These are phyloP conservation scores for Cebus imitator DNA, from an alignment of 2,113 vertebrate genomes.

Conservation along the genomic window DNA sequence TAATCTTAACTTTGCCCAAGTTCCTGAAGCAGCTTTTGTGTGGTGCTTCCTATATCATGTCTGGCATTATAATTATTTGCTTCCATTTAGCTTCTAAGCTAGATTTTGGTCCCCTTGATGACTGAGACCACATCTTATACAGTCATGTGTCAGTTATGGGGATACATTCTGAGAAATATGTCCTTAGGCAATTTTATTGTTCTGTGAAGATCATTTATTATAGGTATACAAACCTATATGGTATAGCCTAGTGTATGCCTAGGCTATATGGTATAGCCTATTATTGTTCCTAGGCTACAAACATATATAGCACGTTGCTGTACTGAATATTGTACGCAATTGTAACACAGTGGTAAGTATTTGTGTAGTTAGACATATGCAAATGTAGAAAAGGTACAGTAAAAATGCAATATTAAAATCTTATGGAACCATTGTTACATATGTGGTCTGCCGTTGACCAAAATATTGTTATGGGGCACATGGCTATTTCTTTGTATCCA, in stretches of 20 bases:
- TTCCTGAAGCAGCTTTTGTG: neutral
- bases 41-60: neutral
- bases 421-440: neutral
- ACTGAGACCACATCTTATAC: neutral
- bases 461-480: neutral
- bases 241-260: neutral
- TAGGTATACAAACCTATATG: neutral
- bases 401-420: neutral
- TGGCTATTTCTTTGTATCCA: neutral
- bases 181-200: neutral
- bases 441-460: neutral
- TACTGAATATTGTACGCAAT: neutral
- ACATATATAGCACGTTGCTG: neutral
- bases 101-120: conserved; percentile 29
- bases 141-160: neutral
- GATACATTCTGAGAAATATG: neutral
- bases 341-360: neutral
- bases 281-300: neutral
- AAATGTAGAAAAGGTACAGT: neutral
- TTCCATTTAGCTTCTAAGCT: neutral
- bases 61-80: neutral
- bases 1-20: neutral
- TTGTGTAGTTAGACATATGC: neutral
- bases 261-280: neutral
- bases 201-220: neutral